Percentiles rank a stretch among this genome's conserved stretches.
Evolutionary conservation across 2,888 invertebrate genomes (phyloP).

Genomic region (Drosophila hamatofila): DNA sequence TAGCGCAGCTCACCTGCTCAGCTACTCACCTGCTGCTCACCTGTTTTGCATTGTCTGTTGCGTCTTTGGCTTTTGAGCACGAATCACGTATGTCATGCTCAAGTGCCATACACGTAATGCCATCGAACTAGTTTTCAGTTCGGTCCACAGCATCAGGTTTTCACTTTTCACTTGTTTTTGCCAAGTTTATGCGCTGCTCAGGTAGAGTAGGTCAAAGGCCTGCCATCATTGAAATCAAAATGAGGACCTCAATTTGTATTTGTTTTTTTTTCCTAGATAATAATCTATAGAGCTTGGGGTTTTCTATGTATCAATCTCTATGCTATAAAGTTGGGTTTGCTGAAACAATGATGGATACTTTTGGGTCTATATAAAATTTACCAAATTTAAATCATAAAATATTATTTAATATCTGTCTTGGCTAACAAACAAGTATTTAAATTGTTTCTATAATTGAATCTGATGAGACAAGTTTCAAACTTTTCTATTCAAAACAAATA

Average conservation of each 20-base stretch:
- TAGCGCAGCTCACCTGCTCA: conserved; percentile 9
- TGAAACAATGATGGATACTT: conserved; percentile 2
- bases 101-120: conserved; percentile 61
- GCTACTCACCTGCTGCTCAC: conserved; percentile 32
- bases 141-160: conserved; percentile 30
- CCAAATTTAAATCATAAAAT: neutral
- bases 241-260: conserved; percentile 32
- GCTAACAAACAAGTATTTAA: neutral
- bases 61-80: conserved; percentile 63
- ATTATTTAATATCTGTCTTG: neutral
- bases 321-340: neutral
- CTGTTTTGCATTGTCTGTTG: conserved; percentile 46
- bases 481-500: too few species aligned
- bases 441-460: neutral
- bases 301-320: neutral
- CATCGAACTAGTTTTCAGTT: conserved; percentile 69
- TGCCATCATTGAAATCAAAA: conserved; percentile 70
- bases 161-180: conserved; percentile 36
- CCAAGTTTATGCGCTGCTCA: conserved; percentile 35
- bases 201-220: conserved; percentile 55
- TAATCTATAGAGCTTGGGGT: neutral
- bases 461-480: too few species aligned
- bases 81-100: conserved; percentile 69
- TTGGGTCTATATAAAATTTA: neutral
- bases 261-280: neutral